phyloP scores from a whole-genome alignment of 2,888 invertebrate genomes.

The Antitype chi region DNA sequence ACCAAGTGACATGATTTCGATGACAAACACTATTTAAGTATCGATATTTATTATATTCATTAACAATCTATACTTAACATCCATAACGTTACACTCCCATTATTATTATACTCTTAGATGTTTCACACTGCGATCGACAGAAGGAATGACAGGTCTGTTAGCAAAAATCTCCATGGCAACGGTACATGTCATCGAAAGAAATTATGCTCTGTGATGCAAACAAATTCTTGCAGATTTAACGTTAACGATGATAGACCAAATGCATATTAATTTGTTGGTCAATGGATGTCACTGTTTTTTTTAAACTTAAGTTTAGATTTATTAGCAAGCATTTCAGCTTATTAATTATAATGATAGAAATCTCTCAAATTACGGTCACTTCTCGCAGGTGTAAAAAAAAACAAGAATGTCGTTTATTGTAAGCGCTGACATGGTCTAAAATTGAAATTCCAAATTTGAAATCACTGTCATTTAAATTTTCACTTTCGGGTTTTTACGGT shows the following conservation, averaged over 20 bases:
- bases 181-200: too few relatives aligned
- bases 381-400: not conserved
- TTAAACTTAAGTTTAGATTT: not conserved
- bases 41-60: too few relatives aligned
- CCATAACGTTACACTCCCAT: too few relatives aligned
- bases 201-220: too few relatives aligned
- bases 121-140: too few relatives aligned
- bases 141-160: too few relatives aligned
- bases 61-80: too few relatives aligned
- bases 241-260: not conserved
- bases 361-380: slow-evolving; percentile 3
- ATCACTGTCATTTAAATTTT: not conserved
- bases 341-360: not conserved
- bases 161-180: too few relatives aligned
- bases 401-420: not conserved
- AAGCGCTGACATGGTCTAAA: not conserved
- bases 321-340: not conserved
- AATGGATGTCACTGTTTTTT: not conserved
- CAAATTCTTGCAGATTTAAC: not conserved
- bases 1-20: too few relatives aligned
- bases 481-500: not conserved
- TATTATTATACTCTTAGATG: too few relatives aligned
- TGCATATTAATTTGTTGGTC: slow-evolving; percentile 4
- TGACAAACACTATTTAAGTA: too few relatives aligned
- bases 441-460: not conserved